Conservation (phyloP, 2,888 invertebrate genomes). For the Tribolium freemani region DNA sequence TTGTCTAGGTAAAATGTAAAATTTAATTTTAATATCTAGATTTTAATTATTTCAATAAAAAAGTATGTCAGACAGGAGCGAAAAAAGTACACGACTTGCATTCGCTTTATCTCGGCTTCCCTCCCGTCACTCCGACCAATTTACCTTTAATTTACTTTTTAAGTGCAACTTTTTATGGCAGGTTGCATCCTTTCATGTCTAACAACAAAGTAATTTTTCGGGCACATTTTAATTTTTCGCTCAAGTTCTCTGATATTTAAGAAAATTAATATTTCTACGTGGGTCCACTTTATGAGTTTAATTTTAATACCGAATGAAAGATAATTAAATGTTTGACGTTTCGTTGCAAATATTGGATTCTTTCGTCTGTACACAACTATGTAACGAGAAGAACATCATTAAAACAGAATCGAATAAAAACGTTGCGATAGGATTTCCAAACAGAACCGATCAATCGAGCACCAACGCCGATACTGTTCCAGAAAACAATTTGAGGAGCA, state of each 20-base stretch:
- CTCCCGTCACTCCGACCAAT: background rate
- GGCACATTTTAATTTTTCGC: constrained; percentile 24
- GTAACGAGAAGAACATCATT: background rate
- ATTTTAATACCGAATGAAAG: constrained; percentile 28
- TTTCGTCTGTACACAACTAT: background rate
- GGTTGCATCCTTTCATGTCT: constrained; percentile 28
- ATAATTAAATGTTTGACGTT: constrained; percentile 30
- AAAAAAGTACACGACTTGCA: background rate
- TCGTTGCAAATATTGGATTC: background rate
- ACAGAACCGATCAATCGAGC: constrained; percentile 37
- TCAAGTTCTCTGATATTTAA: constrained; percentile 19
- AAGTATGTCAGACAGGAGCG: background rate
- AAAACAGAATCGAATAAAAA: background rate
- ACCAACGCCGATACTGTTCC: constrained; percentile 26
- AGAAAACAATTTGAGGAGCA: constrained; percentile 59
- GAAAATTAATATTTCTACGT: constrained; percentile 20
- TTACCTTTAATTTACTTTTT: constrained; percentile 17
- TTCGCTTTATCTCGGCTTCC: background rate
- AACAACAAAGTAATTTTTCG: constrained; percentile 33
- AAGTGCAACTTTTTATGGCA: constrained; percentile 19
- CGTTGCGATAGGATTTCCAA: constrained; percentile 12
- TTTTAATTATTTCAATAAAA: background rate
- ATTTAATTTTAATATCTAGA: background rate
- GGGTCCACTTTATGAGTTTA: constrained; percentile 22
- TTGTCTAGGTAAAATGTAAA: background rate